phyloP scores from a whole-genome alignment of 1,140 invertebrate species.

The Pogonognathellus flavescens region DNA sequence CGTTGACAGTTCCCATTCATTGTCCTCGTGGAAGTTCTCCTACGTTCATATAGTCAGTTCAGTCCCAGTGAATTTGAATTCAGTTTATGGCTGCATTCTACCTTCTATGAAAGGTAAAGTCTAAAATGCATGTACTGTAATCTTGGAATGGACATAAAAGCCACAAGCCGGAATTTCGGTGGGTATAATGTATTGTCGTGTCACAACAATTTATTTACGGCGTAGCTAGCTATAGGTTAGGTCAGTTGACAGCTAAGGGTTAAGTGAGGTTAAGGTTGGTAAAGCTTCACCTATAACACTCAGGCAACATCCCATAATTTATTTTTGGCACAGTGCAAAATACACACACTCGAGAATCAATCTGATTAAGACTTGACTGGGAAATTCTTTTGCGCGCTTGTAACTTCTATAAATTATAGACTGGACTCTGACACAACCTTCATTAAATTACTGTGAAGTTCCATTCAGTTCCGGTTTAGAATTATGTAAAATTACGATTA shows the following conservation, averaged over 20 bases:
- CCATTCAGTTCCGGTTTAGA: constrained; percentile 6
- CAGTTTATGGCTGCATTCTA: no score
- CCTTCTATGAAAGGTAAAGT: no score
- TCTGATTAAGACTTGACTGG: background rate
- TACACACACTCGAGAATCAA: background rate
- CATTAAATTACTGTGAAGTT: constrained; percentile 3
- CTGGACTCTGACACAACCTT: background rate
- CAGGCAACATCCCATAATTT: background rate
- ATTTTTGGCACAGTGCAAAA: constrained; percentile 5
- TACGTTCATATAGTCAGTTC: background rate
- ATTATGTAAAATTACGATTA: background rate
- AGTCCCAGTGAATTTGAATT: background rate
- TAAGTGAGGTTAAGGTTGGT: constrained; percentile 13
- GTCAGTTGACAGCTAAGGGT: constrained; percentile 11
- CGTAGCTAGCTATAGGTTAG: background rate
- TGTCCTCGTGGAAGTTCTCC: background rate
- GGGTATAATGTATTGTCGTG: background rate
- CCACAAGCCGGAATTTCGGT: background rate
- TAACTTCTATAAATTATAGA: background rate
- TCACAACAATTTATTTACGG: constrained; percentile 19
- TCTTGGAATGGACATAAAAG: no score
- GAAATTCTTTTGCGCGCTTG: background rate
- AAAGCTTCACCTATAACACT: background rate
- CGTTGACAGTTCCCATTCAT: constrained; percentile 33
- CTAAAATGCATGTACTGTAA: no score